Conservation (phyloP, 2,797 vertebrate species). For the Phrynocephalus guinanensis region DNA sequence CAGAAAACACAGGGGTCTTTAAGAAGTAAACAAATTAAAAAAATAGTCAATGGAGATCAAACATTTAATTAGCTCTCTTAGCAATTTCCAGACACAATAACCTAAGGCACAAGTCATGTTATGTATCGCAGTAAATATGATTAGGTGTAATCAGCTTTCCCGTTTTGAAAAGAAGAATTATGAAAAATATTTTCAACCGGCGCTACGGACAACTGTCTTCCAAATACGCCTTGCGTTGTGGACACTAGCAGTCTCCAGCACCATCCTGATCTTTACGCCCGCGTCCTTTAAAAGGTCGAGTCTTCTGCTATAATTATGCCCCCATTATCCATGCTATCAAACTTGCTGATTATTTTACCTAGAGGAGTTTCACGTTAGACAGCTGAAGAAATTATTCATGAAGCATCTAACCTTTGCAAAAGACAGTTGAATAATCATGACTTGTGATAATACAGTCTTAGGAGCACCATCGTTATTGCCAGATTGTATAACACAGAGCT, state of each 20-base stretch:
- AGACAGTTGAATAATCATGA: neutral
- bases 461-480: neutral
- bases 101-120: neutral
- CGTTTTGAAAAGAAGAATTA: neutral
- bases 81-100: neutral
- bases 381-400: slow-evolving; percentile 8
- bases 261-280: neutral
- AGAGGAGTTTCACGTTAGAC: neutral
- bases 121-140: neutral
- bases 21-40: neutral
- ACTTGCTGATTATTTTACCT: slow-evolving; percentile 11
- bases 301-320: slow-evolving; percentile 5
- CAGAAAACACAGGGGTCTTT: neutral
- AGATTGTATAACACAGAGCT: too few species aligned
- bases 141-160: neutral
- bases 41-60: neutral
- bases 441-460: neutral
- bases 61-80: neutral
- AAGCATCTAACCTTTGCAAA: neutral
- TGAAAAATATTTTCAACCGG: neutral
- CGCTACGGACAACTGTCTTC: neutral
- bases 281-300: slow-evolving; percentile 6
- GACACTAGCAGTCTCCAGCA: neutral
- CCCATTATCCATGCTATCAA: slow-evolving; percentile 12
- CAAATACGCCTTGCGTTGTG: neutral